Conservation (phyloP, 2,797 vertebrate genomes). For the Lateolabrax maculatus region DNA sequence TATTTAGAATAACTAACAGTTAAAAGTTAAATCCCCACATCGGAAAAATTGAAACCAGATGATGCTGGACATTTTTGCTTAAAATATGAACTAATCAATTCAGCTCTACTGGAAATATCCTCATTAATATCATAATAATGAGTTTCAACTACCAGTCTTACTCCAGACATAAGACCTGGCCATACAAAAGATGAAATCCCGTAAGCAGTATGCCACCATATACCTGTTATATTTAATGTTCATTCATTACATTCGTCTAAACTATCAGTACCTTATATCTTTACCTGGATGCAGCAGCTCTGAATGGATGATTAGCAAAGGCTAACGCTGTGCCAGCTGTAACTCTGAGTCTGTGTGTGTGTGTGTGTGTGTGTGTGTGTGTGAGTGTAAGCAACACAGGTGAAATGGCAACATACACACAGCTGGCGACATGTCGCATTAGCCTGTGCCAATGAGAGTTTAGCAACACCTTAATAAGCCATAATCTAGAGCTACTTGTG, state of each 20-base stretch:
- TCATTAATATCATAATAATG: background rate
- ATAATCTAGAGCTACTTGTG: conserved; percentile 44
- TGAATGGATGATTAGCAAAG: conserved; percentile 20
- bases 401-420: conserved; percentile 15
- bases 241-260: background rate
- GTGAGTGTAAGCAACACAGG: background rate
- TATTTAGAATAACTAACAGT: too few relatives aligned
- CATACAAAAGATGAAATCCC: too few relatives aligned
- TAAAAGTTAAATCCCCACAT: too few relatives aligned
- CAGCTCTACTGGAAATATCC: too few relatives aligned
- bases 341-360: conserved; percentile 1
- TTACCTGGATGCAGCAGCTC: background rate
- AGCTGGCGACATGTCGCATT: conserved; percentile 42
- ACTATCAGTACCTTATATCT: background rate
- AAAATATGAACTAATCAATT: too few relatives aligned
- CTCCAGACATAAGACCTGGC: background rate
- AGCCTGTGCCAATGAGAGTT: conserved; percentile 44
- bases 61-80: too few relatives aligned
- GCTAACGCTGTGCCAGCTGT: conserved; percentile 13
- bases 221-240: too few relatives aligned
- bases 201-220: too few relatives aligned
- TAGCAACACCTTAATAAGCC: conserved; percentile 41
- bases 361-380: conserved; percentile 1
- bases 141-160: too few relatives aligned
- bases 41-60: background rate